Percentiles rank a stretch among this genome's conserved stretches.
These are phyloP conservation scores for Corythoichthys intestinalis DNA, from an alignment of 2,113 vertebrate genomes.

Conservation along the genomic window DNA sequence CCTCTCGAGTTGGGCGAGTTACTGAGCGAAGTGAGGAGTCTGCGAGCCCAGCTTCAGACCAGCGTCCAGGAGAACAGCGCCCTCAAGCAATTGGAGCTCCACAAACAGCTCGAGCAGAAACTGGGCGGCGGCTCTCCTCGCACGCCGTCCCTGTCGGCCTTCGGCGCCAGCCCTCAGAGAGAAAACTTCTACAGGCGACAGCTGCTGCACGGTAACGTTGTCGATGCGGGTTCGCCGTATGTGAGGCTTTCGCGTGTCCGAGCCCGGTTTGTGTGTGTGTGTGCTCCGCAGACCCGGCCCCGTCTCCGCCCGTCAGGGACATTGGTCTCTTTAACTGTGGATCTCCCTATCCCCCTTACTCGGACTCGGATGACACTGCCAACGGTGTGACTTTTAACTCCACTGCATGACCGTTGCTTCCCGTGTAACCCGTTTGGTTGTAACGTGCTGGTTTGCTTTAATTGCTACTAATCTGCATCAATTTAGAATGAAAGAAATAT, in stretches of 20 bases:
- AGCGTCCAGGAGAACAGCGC: slow-evolving; percentile 79
- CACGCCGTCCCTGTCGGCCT: slow-evolving; percentile 53
- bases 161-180: slow-evolving; percentile 62
- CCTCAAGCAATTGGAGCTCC: slow-evolving; percentile 74
- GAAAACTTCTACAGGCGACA: slow-evolving; percentile 65
- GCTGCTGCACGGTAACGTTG: slow-evolving; percentile 71
- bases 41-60: slow-evolving; percentile 76
- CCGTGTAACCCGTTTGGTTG: slow-evolving; percentile 10
- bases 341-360: slow-evolving; percentile 55
- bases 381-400: slow-evolving; percentile 67
- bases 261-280: slow-evolving; percentile 52
- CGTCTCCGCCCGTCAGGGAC: slow-evolving; percentile 87
- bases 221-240: background rate
- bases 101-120: slow-evolving; percentile 76
- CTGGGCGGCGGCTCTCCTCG: slow-evolving; percentile 48
- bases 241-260: slow-evolving; percentile 34
- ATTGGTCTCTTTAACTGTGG: slow-evolving; percentile 77
- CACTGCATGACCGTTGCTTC: slow-evolving; percentile 23
- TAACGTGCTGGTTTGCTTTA: slow-evolving; percentile 6
- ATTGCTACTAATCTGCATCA: background rate
- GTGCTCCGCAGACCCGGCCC: slow-evolving; percentile 75
- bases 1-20: slow-evolving; percentile 72
- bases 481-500: slow-evolving; percentile 3
- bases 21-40: slow-evolving; percentile 76
- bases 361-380: slow-evolving; percentile 64